Base-by-base conservation (phyloP, 2,888 invertebrate genomes). In the Palloptera scutellata region DNA sequence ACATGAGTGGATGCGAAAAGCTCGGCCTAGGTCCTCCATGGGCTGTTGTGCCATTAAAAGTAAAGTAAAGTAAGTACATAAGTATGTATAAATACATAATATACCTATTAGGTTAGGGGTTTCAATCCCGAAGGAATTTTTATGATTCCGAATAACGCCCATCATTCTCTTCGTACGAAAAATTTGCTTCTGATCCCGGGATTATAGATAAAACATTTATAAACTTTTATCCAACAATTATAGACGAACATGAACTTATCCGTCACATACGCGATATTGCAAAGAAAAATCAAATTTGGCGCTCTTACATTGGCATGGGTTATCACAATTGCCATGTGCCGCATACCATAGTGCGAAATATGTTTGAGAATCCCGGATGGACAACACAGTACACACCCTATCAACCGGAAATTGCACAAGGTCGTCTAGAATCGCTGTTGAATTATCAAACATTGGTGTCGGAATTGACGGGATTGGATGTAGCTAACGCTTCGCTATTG, bases 301-400 rank as follows among this genome's bases (percentile, higher is more conserved):
- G 97, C 64, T 93, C 96, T 1, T 99, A 95, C 83, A 97, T 99
- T 66, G 99, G 99, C 5, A 97, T 98, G 95, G 99, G 99, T 0
- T 99, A 98, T 85, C 94, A 99, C 86, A 97, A 97, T 83, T 98
- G 98, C 79, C 93, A 94, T 81, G 95, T 97, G 1, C 99, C 99
- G 0, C 94, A 95, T 76, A 93, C 97, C 0, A 98, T 99, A 70
- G 89, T 95, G 88, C 88, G 99, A 66, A 99, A 99, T 83, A 91
- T 99, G 78, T 97, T 99, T 79, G 98, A 99, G 87, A 99, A 99
- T 87, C 98, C 99, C 59, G 99, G 98, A 86, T 99, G 98, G 97
- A 96, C 96, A 0, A 98, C 98, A 0, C 97, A 97, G 80, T 98
- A 98, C 81, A 98, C 98, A 0, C 98, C 98, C 0, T 98, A 98